Base-by-base conservation (phyloP, 2,113 vertebrate genomes). In the Myanophis thanlyinensis region DNA sequence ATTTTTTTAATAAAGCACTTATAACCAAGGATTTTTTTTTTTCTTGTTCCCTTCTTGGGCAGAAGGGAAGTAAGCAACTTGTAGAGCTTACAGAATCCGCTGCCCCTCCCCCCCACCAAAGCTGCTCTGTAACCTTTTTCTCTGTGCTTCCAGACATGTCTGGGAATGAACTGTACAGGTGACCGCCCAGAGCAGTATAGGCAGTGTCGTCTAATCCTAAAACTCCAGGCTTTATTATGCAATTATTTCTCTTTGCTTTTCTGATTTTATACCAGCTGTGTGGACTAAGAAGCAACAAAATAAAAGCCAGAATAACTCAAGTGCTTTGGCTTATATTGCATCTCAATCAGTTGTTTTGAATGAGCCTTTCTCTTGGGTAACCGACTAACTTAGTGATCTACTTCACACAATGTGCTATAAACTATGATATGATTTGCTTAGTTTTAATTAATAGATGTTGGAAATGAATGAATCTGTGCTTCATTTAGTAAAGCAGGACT, bases 251-350 rank as follows among this genome's bases (percentile, higher is more conserved):
- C 96, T 97, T 97, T 87, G 96, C 96, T 96, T 97, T 97, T 96
- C 96, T 98, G 97, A 97, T 98, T 98, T 98, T 98, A 96, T 98
- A 98, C 97, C 97, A 23, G 97, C 91, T 93, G 97, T 98, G 97
- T 98, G 97, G 96, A 98, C 98, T 98, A 98, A 98, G 97, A 97
- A 96, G 97, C 97, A 97, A 97, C 96, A 95, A 98, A 98, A 98
- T 98, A 98, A 98, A 98, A 97, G 94, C 96, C 96, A 97, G 96
- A 98, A 96, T 98, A 98, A 98, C 98, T 98, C 96, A 95, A 40
- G 49, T 91, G 91, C 93, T 93, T 96, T 91, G 94, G 53, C 22
- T 90, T 91, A 51, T 91, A 94, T 93, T 85, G 88, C 53, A 23
- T 80, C 67, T 92, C n/a, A 54, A 27, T 46, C 11, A 20, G 30